phyloP scores from a whole-genome alignment of 2,113 vertebrate species.

The Gymnogyps californianus region DNA sequence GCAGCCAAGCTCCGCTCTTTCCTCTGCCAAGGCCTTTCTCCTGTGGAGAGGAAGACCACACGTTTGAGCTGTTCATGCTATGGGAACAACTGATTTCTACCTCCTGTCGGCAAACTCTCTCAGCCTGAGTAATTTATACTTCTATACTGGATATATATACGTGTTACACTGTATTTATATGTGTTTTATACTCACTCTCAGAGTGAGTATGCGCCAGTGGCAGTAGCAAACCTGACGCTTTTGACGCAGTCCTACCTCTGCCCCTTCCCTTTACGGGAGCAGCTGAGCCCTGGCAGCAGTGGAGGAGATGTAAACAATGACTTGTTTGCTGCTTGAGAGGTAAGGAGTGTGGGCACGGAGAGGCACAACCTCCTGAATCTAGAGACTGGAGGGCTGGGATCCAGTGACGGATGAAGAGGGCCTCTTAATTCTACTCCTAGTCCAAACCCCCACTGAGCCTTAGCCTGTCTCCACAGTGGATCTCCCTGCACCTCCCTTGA shows the following conservation, averaged over 20 bases:
- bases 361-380: not conserved
- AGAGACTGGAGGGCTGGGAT: not conserved
- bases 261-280: not conserved
- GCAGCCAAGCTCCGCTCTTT: not conserved
- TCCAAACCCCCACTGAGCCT: not conserved
- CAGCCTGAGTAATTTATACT: not conserved
- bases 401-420: not conserved
- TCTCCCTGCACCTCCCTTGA: not conserved
- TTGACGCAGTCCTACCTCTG: not conserved
- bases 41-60: not conserved
- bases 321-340: not conserved
- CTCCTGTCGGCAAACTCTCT: not conserved
- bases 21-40: not conserved
- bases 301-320: not conserved
- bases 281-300: not conserved
- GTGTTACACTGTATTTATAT: not conserved
- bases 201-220: not conserved
- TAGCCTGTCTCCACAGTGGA: not conserved
- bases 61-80: not conserved
- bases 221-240: not conserved
- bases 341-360: not conserved
- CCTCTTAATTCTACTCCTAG: not conserved
- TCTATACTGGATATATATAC: not conserved
- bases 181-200: not conserved
- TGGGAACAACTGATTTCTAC: not conserved